These are phyloP conservation scores for Colletes latitarsis DNA, from an alignment of 1,140 invertebrate species.

Conservation along the genomic window DNA sequence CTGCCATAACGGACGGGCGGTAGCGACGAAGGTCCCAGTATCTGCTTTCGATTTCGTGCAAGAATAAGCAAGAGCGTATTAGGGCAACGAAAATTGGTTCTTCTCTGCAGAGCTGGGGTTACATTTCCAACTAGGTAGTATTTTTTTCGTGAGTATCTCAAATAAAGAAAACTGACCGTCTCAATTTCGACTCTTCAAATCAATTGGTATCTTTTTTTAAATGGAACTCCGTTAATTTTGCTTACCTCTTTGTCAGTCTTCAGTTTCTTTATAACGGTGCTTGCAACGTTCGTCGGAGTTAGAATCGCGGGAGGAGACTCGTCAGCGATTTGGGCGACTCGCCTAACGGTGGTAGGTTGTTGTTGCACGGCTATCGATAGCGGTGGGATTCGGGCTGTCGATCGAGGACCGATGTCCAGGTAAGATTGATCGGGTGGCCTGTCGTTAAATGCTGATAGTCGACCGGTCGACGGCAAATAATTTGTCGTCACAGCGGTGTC, in stretches of 20 bases:
- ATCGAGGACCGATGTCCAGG: slow-evolving; percentile 55
- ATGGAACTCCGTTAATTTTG: no score
- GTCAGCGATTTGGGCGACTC: background rate
- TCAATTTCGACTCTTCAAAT: no score
- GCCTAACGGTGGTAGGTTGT: slow-evolving; percentile 61
- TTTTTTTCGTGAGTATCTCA: no score
- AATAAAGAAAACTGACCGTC: no score
- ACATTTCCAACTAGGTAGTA: background rate
- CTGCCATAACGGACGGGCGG: slow-evolving; percentile 80
- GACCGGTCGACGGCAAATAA: slow-evolving; percentile 51
- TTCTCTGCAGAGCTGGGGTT: background rate
- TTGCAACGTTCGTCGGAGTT: slow-evolving; percentile 66
- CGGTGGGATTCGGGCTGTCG: slow-evolving; percentile 60
- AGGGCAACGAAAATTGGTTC: background rate
- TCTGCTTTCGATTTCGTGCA: slow-evolving; percentile 47
- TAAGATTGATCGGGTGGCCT: slow-evolving; percentile 58
- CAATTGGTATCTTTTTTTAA: no score
- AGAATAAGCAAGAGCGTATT: background rate
- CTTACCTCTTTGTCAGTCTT: slow-evolving; percentile 80
- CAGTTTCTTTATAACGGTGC: slow-evolving; percentile 78
- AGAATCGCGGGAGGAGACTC: background rate
- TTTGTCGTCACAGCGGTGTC: slow-evolving; percentile 74
- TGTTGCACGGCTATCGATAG: slow-evolving; percentile 71
- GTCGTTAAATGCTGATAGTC: slow-evolving; percentile 68
- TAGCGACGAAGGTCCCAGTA: slow-evolving; percentile 61